phyloP scores from a whole-genome alignment of 1,140 invertebrate genomes.

The Camponotus pennsylvanicus region DNA sequence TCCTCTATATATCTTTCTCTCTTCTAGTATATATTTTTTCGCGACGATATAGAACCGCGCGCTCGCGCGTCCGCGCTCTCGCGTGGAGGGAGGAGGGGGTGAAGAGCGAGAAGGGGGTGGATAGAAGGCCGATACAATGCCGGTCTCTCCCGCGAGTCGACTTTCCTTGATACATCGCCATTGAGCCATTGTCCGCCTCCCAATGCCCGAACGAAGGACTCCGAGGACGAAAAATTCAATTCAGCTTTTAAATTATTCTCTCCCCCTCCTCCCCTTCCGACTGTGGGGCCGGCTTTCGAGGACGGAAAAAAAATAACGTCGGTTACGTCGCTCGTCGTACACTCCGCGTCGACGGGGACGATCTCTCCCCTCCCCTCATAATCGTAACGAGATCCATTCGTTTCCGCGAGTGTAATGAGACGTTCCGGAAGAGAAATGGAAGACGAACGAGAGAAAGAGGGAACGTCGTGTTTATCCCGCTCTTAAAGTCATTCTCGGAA shows the following conservation, averaged over 20 bases:
- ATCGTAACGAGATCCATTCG: constrained; percentile 76
- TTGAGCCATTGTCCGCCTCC: constrained; percentile 86
- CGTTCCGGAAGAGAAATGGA: constrained; percentile 66
- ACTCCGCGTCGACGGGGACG: constrained; percentile 62
- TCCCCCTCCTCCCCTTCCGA: constrained; percentile 65
- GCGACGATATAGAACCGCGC: constrained; percentile 69
- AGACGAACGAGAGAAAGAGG: constrained; percentile 8
- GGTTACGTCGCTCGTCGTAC: constrained; percentile 71
- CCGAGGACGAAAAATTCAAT: constrained; percentile 86
- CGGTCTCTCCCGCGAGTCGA: constrained; percentile 85
- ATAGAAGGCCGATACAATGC: constrained; percentile 86
- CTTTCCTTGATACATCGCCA: constrained; percentile 87
- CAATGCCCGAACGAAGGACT: constrained; percentile 86
- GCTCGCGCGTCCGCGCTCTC: constrained; percentile 40
- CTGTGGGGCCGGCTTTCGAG: constrained; percentile 53
- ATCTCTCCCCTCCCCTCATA: constrained; percentile 58
- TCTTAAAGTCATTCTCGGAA: neutral
- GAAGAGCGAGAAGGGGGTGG: constrained; percentile 68
- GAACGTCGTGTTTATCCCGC: neutral
- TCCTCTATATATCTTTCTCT: neutral
- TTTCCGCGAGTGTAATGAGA: constrained; percentile 71
- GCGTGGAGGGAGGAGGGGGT: constrained; percentile 26
- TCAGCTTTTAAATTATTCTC: constrained; percentile 87
- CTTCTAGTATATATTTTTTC: constrained; percentile 59
- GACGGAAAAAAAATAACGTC: constrained; percentile 70